phyloP scores from a whole-genome alignment of 2,797 vertebrate genomes.

The Sandelia bainsii region DNA sequence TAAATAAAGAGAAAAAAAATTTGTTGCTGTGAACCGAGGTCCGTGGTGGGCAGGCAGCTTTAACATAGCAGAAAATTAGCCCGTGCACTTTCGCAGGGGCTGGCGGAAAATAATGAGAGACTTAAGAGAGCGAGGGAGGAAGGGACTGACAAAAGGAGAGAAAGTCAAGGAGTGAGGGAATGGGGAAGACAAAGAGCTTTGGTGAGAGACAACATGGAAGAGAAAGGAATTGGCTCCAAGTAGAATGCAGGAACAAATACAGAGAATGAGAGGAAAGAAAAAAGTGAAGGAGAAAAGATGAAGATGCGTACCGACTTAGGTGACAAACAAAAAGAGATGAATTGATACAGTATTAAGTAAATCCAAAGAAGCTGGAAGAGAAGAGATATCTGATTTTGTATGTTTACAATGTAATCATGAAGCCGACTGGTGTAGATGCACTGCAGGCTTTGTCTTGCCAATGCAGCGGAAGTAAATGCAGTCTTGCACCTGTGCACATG shows the following conservation, averaged over 20 bases:
- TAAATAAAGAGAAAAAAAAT: slow-evolving; percentile 59
- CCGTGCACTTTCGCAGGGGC: slow-evolving; percentile 4
- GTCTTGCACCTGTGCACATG: slow-evolving; percentile 43
- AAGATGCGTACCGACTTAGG: slow-evolving; percentile 30
- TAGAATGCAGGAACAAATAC: slow-evolving; percentile 1
- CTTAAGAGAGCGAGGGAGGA: slow-evolving; percentile 24
- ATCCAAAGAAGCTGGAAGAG: slow-evolving; percentile 42
- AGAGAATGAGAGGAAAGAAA: slow-evolving; percentile 8
- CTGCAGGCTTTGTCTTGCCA: slow-evolving; percentile 42
- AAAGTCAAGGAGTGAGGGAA: slow-evolving; percentile 19
- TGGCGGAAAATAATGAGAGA: slow-evolving; percentile 42
- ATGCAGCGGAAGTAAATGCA: slow-evolving; percentile 29
- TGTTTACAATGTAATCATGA: slow-evolving; percentile 51
- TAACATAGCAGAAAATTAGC: slow-evolving; percentile 67
- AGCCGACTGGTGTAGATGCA: slow-evolving; percentile 53
- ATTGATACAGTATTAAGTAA: slow-evolving; percentile 35
- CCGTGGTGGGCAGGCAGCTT: slow-evolving; percentile 51
- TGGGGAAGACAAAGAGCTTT: background rate
- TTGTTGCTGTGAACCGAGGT: slow-evolving; percentile 47
- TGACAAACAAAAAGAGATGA: slow-evolving; percentile 50
- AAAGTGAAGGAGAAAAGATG: slow-evolving; percentile 24
- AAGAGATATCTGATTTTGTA: slow-evolving; percentile 22
- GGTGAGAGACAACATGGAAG: background rate
- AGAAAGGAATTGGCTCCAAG: slow-evolving; percentile 10
- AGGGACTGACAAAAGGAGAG: slow-evolving; percentile 14